Evolutionary conservation across 2,888 invertebrate species (phyloP), one percentile per base, ranked within the genome.

Genomic region (Sarcophaga carnaria): DNA sequence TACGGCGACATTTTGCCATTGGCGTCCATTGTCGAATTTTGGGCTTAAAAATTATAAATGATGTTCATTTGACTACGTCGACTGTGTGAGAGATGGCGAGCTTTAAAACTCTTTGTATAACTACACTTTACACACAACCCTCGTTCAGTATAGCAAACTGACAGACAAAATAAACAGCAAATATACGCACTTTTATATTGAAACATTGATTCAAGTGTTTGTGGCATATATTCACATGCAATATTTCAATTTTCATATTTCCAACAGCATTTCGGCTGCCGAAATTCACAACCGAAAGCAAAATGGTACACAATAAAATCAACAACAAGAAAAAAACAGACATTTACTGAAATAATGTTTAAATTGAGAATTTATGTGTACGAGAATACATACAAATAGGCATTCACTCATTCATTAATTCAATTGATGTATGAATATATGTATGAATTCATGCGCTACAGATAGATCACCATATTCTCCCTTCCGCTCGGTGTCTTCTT

Each of bases 311-410:
- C 37, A 80, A 62, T 22, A 60, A 71, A 17, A 71, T 22, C 22
- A 47, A 17, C 22, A 22, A 25, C 8, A 20, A 62, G 11, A 74
- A 62, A 70, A 22, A n/a, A 83, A 49, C 14, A 37, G 37, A 10
- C 37, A 37, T 37, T 49, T 54, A 49, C 54, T 60, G 17, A 49
- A 84, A 64, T 64, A 76, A 78, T 60, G 45, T 62, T 83, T 49
- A 78, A 83, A 83, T 83, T 78, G 67, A 78, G 67, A 83, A 78
- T 78, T 67, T 78, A 78, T 72, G 67, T 83, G 60, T 74, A 67
- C 37, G 62, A 72, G 77, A 77, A 77, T 72, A 49, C 45, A 60
- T 37, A 37, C 37, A 37, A 1, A 37, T 6, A 37, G 8, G 1
- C 37, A 37, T 37, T 37, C 37, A 37, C 0, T 37, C 37, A 37